phyloP scores from a whole-genome alignment of 2,888 invertebrate genomes.

The Argyresthia goedartella region DNA sequence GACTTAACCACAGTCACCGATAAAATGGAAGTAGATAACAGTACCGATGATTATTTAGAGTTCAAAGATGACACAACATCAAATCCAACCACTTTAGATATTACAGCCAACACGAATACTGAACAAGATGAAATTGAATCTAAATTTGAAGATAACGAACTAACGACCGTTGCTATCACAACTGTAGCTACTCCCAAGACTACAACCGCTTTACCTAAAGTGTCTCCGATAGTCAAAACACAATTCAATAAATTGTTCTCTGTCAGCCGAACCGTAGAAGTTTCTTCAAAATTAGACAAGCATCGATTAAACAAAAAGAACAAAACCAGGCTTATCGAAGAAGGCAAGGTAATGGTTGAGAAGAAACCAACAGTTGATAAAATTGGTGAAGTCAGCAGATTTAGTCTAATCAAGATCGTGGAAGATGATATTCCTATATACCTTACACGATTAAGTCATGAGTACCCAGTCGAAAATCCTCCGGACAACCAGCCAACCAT shows the following conservation, averaged over 20 bases:
- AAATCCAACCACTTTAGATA: slow-evolving; percentile 11
- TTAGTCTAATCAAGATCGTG: slow-evolving; percentile 76
- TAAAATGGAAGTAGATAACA: slow-evolving; percentile 42
- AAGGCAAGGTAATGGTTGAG: slow-evolving; percentile 67
- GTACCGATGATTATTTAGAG: slow-evolving; percentile 52
- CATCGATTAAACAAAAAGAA: slow-evolving; percentile 69
- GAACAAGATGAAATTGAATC: slow-evolving; percentile 5
- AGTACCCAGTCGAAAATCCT: slow-evolving; percentile 61
- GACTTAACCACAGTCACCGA: slow-evolving; percentile 35
- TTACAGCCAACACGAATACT: slow-evolving; percentile 2
- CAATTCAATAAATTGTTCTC: slow-evolving; percentile 75
- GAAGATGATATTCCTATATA: slow-evolving; percentile 71
- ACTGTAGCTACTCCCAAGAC: slow-evolving; percentile 21
- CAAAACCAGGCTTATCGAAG: slow-evolving; percentile 61
- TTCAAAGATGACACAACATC: slow-evolving; percentile 29
- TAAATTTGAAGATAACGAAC: slow-evolving; percentile 13
- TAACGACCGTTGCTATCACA: slow-evolving; percentile 18
- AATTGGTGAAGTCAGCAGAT: slow-evolving; percentile 78
- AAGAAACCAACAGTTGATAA: slow-evolving; percentile 73
- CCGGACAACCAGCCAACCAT: slow-evolving; percentile 61
- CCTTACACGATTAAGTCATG: slow-evolving; percentile 54
- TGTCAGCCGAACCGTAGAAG: slow-evolving; percentile 77
- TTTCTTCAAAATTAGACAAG: slow-evolving; percentile 75
- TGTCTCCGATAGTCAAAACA: slow-evolving; percentile 49
- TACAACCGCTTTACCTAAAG: slow-evolving; percentile 30